Conservation (phyloP, 2,888 invertebrate genomes). For the Drosophila acutilabella region DNA sequence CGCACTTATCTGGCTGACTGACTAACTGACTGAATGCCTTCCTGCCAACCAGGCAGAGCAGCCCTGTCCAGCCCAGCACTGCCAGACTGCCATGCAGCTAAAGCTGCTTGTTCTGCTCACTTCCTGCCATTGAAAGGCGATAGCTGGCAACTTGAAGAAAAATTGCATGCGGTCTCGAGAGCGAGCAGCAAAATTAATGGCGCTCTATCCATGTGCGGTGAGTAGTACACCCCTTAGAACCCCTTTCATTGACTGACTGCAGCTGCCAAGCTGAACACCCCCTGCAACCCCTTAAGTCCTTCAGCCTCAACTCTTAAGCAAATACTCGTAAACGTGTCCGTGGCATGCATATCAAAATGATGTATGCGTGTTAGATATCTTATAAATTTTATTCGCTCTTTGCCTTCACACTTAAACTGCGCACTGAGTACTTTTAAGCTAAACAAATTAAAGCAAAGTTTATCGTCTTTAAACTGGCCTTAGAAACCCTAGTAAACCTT, state of each 20-base stretch:
- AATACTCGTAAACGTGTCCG: constrained; percentile 67
- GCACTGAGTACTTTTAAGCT: not conserved
- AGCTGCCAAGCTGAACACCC: not conserved
- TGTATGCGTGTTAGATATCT: constrained; percentile 78
- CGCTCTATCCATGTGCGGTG: constrained; percentile 65
- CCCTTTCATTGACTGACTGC: constrained; percentile 19
- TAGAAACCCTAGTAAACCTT: not conserved
- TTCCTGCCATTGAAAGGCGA: constrained; percentile 75
- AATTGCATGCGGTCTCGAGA: constrained; percentile 79
- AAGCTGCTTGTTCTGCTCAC: constrained; percentile 25
- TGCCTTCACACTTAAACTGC: constrained; percentile 8
- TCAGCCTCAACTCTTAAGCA: constrained; percentile 62
- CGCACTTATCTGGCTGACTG: constrained; percentile 78
- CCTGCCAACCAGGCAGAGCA: not conserved
- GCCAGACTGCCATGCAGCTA: constrained; percentile 19
- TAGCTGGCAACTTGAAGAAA: constrained; percentile 71
- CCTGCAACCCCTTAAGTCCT: not conserved
- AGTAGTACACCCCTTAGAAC: constrained; percentile 12
- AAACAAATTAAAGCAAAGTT: no score
- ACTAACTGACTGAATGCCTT: constrained; percentile 67
- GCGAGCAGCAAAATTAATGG: constrained; percentile 77
- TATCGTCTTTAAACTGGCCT: not conserved
- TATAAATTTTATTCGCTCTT: constrained; percentile 74
- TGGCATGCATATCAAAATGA: constrained; percentile 75
- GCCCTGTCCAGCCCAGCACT: not conserved